Conservation (phyloP, 2,797 vertebrate species). For the Xerus rutilus region DNA sequence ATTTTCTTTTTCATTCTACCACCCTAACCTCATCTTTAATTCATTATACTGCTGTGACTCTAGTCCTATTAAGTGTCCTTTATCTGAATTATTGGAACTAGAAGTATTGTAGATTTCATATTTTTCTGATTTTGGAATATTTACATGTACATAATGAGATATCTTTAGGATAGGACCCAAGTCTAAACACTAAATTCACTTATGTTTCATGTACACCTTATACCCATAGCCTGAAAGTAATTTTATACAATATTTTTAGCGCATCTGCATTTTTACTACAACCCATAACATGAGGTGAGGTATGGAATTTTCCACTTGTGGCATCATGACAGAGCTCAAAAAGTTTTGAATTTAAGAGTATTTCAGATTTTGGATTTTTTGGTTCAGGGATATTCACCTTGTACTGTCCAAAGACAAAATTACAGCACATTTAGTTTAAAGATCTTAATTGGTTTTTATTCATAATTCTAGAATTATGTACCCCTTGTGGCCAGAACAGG, state of each 20-base stretch:
- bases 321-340: too few relatives aligned
- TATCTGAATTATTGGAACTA: neutral
- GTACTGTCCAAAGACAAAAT: neutral
- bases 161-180: neutral
- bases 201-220: too few relatives aligned
- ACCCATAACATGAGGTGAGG: too few relatives aligned
- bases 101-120: too few relatives aligned
- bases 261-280: too few relatives aligned
- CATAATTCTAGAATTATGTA: neutral
- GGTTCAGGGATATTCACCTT: too few relatives aligned
- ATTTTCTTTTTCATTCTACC: neutral
- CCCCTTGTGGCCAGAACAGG: neutral
- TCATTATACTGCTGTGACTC: neutral
- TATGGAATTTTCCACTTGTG: too few relatives aligned
- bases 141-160: neutral
- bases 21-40: constrained; percentile 35
- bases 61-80: neutral
- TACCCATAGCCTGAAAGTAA: too few relatives aligned
- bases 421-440: neutral
- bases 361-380: too few relatives aligned
- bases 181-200: neutral
- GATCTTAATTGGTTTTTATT: neutral
- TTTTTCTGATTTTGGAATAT: too few relatives aligned
- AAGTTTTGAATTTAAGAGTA: too few relatives aligned
- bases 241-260: too few relatives aligned